Evolutionary conservation across 92 coral and sea anemone species (phyloP), one percentile per base, ranked within the genome.

Genomic region (Actinernus sp.): DNA sequence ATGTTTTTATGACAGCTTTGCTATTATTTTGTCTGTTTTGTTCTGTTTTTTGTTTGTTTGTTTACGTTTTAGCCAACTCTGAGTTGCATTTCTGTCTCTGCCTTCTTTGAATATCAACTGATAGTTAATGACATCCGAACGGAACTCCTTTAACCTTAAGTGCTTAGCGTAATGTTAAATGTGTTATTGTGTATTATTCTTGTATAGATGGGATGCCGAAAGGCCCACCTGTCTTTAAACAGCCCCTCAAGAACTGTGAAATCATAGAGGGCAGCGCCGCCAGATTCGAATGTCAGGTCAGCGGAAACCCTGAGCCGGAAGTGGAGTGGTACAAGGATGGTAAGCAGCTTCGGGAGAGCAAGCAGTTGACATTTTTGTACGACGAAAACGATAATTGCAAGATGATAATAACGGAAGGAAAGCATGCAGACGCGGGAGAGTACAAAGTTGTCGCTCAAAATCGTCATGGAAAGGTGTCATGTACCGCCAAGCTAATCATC

Each of bases 261-360:
- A 76, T 92, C 57, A 87, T 82, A 13, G 99, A 91, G 53, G 93
- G 96, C 69, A 91, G 85, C 50, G 99, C 99, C 54, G 99, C 99
- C 65, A 79, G 99, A 67, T 95, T 95, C 37, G 97, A 87, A 54
- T 92, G 99, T 68, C 83, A 89, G 68, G 91, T 95, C 57, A 83
- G 87, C 41, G 90, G 97, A 16, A 88, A 84, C 50, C 99, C 99
- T 0, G 92, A 92, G 73, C 99, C 99, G 26, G 91, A 76, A 49
- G 93, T 95, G 22, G 87, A 95, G 59, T 95, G 99, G 99, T 87
- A 69, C 82, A 87, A 83, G 71, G 97, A 88, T 24, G 90, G 94
- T 41, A 83, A 72, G 33, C 88, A 83, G 1, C 88, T 95, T 54
- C 79, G 78, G 34, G 99, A 95, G 55, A 87, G 99, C 64, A 78